Conservation (phyloP, 2,888 invertebrate species). For the Slavum lentiscoides region DNA sequence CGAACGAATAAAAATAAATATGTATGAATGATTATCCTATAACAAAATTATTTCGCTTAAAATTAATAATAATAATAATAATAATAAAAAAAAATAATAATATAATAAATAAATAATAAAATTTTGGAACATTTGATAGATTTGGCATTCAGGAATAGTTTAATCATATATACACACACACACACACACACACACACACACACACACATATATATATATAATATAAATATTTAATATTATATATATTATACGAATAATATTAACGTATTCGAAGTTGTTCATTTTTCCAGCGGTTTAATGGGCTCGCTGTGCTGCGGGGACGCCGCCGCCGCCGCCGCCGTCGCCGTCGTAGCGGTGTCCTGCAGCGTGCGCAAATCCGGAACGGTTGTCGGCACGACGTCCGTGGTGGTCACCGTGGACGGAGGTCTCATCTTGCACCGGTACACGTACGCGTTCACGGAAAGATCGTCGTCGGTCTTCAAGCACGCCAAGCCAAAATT, state of each 20-base stretch:
- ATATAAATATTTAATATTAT: no score
- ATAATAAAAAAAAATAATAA: conserved; percentile 16
- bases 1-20: background rate
- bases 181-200: no score
- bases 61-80: conserved; percentile 13
- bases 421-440: conserved; percentile 61
- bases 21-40: background rate
- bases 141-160: conserved; percentile 38
- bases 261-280: background rate
- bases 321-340: no score
- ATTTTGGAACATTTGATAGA: conserved; percentile 32
- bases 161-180: no score
- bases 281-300: background rate
- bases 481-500: conserved; percentile 62
- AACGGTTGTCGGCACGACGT: conserved; percentile 28
- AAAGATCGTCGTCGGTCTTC: conserved; percentile 65
- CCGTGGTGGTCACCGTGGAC: conserved; percentile 29
- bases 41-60: conserved; percentile 2
- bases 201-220: no score
- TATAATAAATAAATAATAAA: conserved; percentile 10
- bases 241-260: no score
- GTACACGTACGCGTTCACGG: conserved; percentile 66
- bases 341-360: no score
- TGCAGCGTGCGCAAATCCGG: background rate
- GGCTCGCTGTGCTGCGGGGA: background rate